phyloP scores from a whole-genome alignment of 2,113 vertebrate species.

The Scartelaos histophorus region DNA sequence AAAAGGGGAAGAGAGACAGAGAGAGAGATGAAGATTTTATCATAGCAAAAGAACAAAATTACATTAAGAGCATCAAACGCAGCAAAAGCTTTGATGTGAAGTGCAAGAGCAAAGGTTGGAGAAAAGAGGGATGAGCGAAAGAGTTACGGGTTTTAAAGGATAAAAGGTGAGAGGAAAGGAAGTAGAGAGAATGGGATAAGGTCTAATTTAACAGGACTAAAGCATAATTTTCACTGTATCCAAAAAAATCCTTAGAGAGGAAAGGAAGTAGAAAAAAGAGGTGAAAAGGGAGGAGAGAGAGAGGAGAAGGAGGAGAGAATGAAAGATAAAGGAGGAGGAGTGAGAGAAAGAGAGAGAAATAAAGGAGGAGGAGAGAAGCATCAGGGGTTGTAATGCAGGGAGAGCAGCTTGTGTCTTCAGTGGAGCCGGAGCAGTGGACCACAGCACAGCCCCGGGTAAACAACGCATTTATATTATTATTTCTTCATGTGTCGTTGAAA shows the following conservation, averaged over 20 bases:
- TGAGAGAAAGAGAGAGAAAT: neutral
- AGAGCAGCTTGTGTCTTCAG: neutral
- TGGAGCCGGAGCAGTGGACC: slow-evolving; percentile 6
- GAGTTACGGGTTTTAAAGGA: too few relatives aligned
- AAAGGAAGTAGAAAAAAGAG: neutral
- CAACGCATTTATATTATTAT: neutral
- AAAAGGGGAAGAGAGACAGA: neutral
- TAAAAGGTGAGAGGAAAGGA: too few relatives aligned
- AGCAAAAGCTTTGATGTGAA: too few relatives aligned
- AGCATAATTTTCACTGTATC: too few relatives aligned
- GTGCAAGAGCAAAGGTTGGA: too few relatives aligned
- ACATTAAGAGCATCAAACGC: too few relatives aligned
- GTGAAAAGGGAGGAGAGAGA: neutral
- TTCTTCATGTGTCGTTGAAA: neutral
- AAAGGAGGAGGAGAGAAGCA: neutral
- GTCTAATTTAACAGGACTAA: too few relatives aligned
- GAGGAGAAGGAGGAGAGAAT: neutral
- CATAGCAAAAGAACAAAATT: too few relatives aligned
- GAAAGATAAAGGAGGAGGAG: neutral
- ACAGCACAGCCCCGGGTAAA: slow-evolving; percentile 5
- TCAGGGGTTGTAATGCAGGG: neutral
- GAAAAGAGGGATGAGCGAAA: too few relatives aligned
- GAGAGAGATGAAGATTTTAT: too few relatives aligned
- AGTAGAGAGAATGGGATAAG: too few relatives aligned
- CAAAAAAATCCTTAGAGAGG: neutral